A percentile compares a stretch with the other conserved stretches of the same genome.
Conservation (phyloP, 1,140 invertebrate species). For the Magallana ariakensis region DNA sequence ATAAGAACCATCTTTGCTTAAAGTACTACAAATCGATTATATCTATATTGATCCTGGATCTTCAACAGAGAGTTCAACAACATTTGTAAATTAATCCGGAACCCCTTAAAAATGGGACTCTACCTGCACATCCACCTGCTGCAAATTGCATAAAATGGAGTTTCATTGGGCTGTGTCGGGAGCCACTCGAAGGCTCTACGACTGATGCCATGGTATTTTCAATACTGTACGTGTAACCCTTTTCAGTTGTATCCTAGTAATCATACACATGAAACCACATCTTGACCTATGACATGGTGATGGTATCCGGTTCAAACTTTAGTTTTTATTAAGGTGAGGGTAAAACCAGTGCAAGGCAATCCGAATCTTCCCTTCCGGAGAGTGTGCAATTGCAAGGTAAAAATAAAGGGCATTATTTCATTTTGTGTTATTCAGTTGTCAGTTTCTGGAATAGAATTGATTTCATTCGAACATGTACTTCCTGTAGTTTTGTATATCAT, state of each 20-base stretch:
- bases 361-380: not conserved
- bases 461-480: too few relatives aligned
- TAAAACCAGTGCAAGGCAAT: not conserved
- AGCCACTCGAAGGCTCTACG: not conserved
- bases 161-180: not conserved
- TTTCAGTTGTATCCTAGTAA: not conserved
- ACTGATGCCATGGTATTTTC: not conserved
- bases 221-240: not conserved
- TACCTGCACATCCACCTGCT: constrained; percentile 92
- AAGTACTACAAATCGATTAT: constrained; percentile 81
- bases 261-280: not conserved
- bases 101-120: not conserved
- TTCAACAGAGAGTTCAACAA: constrained; percentile 19
- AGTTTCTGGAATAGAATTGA: too few relatives aligned
- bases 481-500: too few relatives aligned
- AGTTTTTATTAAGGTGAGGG: not conserved
- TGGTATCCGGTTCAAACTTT: not conserved
- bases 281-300: not conserved
- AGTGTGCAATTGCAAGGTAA: not conserved
- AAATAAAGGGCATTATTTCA: not conserved
- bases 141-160: constrained; percentile 86
- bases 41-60: constrained; percentile 39
- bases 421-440: not conserved
- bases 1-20: too few relatives aligned
- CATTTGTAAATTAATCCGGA: not conserved